A percentile compares a stretch with the other conserved stretches of the same genome.
phyloP scores from a whole-genome alignment of 1,140 invertebrate genomes.

The Medauroidea extradentata region DNA sequence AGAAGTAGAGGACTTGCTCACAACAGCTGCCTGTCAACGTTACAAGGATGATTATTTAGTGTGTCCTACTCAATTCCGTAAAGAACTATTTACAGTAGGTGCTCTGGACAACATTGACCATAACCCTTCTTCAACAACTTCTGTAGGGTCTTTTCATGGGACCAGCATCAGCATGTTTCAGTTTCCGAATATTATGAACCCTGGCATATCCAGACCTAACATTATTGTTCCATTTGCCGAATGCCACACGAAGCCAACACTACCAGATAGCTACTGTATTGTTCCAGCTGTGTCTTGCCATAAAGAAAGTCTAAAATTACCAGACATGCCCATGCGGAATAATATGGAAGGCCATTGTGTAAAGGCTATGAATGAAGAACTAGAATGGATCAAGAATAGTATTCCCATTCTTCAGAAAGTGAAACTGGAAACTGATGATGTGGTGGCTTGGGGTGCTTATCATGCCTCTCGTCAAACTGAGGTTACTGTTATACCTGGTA shows the following conservation, averaged over 20 bases:
- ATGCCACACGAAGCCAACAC: neutral
- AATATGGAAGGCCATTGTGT: too few relatives aligned
- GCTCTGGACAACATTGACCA: too few relatives aligned
- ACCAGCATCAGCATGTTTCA: constrained; percentile 26
- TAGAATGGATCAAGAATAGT: too few relatives aligned
- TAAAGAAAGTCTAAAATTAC: neutral
- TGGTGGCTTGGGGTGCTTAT: constrained; percentile 1
- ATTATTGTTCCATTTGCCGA: neutral
- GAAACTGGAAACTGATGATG: too few relatives aligned
- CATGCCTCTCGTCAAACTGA: constrained; percentile 2
- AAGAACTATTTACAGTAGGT: too few relatives aligned
- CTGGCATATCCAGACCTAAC: neutral
- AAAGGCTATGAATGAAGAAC: too few relatives aligned
- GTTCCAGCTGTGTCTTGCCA: constrained; percentile 10
- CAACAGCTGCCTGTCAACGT: too few relatives aligned
- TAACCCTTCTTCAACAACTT: too few relatives aligned
- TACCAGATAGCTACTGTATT: constrained; percentile 8
- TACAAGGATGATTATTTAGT: too few relatives aligned
- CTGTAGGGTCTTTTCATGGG: constrained; percentile 24
- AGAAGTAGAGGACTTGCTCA: too few relatives aligned
- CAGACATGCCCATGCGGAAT: too few relatives aligned
- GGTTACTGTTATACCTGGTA: neutral
- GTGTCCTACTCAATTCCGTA: too few relatives aligned
- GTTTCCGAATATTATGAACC: constrained; percentile 10
- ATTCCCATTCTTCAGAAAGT: neutral